Conservation (phyloP, 2,888 invertebrate species). For the Eristalis intricaria region DNA sequence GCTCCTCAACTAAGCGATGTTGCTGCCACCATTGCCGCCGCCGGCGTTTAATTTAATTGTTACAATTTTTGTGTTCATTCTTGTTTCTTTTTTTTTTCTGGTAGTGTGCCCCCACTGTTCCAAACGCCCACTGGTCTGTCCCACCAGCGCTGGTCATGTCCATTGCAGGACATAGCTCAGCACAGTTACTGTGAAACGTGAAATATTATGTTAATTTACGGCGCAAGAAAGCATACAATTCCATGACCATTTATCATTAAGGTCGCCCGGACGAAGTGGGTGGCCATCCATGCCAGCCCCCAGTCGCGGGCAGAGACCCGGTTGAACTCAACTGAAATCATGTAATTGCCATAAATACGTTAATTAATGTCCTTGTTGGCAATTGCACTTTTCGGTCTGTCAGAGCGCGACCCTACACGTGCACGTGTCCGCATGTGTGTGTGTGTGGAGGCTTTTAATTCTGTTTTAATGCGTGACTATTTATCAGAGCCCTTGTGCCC, state of each 20-base stretch:
- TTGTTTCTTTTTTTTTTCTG: slow-evolving; percentile 4
- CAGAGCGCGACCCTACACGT: not conserved
- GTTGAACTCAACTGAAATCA: slow-evolving; percentile 20
- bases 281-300: not conserved
- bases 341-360: slow-evolving; percentile 54
- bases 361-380: slow-evolving; percentile 58
- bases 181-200: slow-evolving; percentile 25
- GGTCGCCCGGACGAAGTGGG: not conserved
- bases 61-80: not conserved
- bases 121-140: not conserved
- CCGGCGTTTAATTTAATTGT: slow-evolving; percentile 41
- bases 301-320: not conserved
- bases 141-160: not conserved
- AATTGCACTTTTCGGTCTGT: slow-evolving; percentile 46
- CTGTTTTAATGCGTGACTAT: slow-evolving; percentile 54
- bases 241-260: slow-evolving; percentile 35
- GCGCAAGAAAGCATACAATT: slow-evolving; percentile 40
- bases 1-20: slow-evolving; percentile 12
- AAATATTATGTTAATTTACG: slow-evolving; percentile 46
- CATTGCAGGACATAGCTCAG: slow-evolving; percentile 11
- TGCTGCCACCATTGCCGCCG: not conserved
- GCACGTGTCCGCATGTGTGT: not conserved
- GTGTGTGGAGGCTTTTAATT: slow-evolving; percentile 31
- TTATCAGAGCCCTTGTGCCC: slow-evolving; percentile 21
- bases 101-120: not conserved